These are phyloP conservation scores for Tokudaia muenninki DNA, from an alignment of 2,797 vertebrate species.

Conservation along the genomic window DNA sequence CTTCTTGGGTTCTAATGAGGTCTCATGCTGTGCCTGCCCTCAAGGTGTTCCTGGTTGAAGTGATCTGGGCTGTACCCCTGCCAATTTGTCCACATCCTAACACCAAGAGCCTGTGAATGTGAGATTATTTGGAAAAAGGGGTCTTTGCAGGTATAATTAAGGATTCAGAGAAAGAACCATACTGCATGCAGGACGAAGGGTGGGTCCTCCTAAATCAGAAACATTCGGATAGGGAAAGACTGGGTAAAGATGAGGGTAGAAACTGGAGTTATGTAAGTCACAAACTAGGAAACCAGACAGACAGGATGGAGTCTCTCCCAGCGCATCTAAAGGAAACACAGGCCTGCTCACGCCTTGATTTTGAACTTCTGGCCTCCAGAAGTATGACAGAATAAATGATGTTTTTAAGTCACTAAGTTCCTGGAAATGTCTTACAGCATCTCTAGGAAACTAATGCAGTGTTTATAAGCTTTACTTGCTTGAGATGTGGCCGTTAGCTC, in stretches of 20 bases:
- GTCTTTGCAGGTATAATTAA: conserved; percentile 29
- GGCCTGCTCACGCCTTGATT: not conserved
- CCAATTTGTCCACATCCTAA: not conserved
- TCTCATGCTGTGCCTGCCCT: not conserved
- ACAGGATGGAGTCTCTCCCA: not conserved
- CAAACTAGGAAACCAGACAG: not conserved
- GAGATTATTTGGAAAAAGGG: conserved; percentile 44
- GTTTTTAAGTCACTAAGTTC: conserved; percentile 25
- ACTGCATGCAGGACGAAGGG: not conserved
- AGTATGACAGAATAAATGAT: not conserved
- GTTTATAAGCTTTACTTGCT: not conserved
- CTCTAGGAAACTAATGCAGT: not conserved
- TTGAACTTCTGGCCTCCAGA: conserved; percentile 25
- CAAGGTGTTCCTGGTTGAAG: not conserved
- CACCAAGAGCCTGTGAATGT: not conserved
- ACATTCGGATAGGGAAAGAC: not conserved
- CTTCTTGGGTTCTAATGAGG: not conserved
- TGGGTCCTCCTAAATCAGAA: not conserved
- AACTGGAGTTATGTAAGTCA: not conserved
- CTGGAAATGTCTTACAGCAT: not conserved
- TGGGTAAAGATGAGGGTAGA: not conserved
- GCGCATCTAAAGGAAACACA: not conserved
- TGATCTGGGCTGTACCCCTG: not conserved
- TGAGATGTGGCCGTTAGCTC: conserved; percentile 7
- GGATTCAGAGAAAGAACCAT: not conserved